A percentile compares a stretch with the other conserved stretches of the same genome.
Conservation (phyloP, 2,888 invertebrate genomes). For the Cryptus armator region DNA sequence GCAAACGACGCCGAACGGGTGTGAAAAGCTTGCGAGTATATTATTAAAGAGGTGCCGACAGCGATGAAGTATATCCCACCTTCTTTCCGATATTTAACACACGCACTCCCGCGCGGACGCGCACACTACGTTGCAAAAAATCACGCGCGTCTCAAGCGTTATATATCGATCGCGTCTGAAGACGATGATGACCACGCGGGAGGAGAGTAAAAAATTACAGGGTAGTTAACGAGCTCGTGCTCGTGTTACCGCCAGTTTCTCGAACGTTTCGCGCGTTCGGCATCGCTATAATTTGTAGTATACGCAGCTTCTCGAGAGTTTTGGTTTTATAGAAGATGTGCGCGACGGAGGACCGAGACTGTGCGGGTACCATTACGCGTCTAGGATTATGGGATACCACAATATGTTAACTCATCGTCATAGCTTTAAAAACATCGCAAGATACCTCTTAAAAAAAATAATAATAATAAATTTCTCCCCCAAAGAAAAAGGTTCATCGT, state of each 20-base stretch:
- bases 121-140: neutral
- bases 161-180: conserved; percentile 41
- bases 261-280: conserved; percentile 41
- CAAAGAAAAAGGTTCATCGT: neutral
- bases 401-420: neutral
- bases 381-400: neutral
- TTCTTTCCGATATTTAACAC: neutral
- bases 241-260: conserved; percentile 40
- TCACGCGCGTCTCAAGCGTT: conserved; percentile 25
- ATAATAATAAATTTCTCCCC: neutral
- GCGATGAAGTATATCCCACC: neutral
- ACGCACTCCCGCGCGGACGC: neutral
- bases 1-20: neutral
- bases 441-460: neutral
- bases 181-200: conserved; percentile 28
- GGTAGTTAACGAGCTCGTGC: conserved; percentile 59
- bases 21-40: neutral
- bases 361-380: neutral
- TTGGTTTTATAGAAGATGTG: neutral
- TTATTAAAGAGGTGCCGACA: conserved; percentile 34
- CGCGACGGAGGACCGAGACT: neutral
- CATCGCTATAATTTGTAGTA: conserved; percentile 55
- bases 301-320: neutral
- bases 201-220: conserved; percentile 51
- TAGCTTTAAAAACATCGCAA: neutral